Conservation (phyloP, 2,797 vertebrate species). For the Brachymystax lenok region DNA sequence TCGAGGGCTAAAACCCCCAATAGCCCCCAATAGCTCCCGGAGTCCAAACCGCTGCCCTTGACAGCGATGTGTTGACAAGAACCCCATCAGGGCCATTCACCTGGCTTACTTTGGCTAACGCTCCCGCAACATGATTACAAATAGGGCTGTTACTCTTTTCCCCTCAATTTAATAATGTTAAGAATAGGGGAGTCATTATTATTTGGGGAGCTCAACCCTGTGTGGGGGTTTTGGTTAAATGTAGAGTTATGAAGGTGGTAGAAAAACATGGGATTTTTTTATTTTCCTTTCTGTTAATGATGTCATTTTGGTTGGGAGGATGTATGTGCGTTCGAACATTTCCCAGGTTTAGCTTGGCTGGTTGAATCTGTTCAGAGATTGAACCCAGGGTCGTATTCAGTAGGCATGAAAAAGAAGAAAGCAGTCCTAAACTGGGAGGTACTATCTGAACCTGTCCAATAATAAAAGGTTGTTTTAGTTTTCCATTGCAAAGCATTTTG, state of each 20-base stretch:
- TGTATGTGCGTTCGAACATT: neutral
- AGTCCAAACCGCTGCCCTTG: constrained; percentile 2
- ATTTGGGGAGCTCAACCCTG: constrained; percentile 1
- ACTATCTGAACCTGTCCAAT: neutral
- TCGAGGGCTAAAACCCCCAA: neutral
- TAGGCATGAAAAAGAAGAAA: neutral
- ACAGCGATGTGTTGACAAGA: constrained; percentile 23
- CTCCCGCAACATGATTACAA: constrained; percentile 8
- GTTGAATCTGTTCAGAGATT: neutral
- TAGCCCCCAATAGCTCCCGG: neutral
- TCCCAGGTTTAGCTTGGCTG: neutral
- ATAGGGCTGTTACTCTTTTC: neutral
- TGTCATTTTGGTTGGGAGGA: neutral
- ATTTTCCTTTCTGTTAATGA: constrained; percentile 1
- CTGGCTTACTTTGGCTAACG: constrained; percentile 28
- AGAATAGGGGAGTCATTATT: constrained; percentile 19
- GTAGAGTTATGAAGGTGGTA: constrained; percentile 20
- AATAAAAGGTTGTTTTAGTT: too few species aligned
- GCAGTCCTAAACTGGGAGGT: neutral
- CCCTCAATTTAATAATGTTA: constrained; percentile 18
- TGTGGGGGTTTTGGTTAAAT: constrained; percentile 1
- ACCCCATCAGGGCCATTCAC: constrained; percentile 3
- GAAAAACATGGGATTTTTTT: constrained; percentile 9
- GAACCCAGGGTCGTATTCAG: neutral
- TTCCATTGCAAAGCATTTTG: neutral